A percentile compares a stretch with the other conserved stretches of the same genome.
phyloP scores from a whole-genome alignment of 2,113 vertebrate species.

The Anser brachyrhynchus region DNA sequence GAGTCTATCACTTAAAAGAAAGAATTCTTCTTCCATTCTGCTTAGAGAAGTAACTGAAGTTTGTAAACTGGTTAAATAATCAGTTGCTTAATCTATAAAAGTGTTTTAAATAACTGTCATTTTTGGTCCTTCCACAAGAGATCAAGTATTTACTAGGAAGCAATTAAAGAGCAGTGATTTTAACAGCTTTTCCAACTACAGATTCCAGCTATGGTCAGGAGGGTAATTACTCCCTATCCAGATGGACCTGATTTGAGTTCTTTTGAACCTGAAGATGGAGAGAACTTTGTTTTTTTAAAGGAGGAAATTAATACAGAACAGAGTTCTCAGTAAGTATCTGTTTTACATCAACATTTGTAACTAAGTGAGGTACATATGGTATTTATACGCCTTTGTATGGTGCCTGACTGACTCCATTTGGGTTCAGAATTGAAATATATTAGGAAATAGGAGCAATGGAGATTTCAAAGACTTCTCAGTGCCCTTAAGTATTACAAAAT shows the following conservation, averaged over 20 bases:
- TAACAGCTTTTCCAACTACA: slow-evolving; percentile 60
- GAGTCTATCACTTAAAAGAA: not conserved
- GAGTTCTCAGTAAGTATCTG: slow-evolving; percentile 69
- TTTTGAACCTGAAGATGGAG: slow-evolving; percentile 84
- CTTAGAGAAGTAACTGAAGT: not conserved
- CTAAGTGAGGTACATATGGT: not conserved
- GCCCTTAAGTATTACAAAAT: not conserved
- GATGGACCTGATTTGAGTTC: slow-evolving; percentile 90
- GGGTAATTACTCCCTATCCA: slow-evolving; percentile 90
- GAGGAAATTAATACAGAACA: slow-evolving; percentile 78
- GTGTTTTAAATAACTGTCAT: not conserved
- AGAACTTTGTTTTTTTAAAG: slow-evolving; percentile 76
- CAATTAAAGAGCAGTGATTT: not conserved
- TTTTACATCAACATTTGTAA: not conserved
- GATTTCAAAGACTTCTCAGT: not conserved
- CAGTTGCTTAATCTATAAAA: not conserved
- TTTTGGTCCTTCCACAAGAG: not conserved
- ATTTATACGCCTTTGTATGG: not conserved
- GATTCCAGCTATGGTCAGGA: slow-evolving; percentile 95
- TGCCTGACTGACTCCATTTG: not conserved
- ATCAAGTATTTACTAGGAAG: not conserved
- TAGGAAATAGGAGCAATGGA: not conserved
- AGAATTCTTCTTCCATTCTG: not conserved
- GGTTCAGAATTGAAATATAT: not conserved
- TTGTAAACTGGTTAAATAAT: not conserved